phyloP scores from a whole-genome alignment of 2,888 invertebrate genomes.

The Clanis bilineata region DNA sequence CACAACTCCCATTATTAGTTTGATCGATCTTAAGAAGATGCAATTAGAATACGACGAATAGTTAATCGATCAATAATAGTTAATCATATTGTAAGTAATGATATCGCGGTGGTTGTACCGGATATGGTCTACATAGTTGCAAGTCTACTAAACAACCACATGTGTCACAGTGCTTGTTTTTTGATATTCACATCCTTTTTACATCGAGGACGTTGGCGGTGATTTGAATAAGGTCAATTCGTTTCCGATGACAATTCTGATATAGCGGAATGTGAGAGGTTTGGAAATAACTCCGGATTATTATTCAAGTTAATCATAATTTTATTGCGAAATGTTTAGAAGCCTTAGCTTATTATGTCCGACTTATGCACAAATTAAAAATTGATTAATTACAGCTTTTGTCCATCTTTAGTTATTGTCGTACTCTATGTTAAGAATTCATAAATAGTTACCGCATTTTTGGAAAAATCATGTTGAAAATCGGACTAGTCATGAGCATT shows the following conservation, averaged over 20 bases:
- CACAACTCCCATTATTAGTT: background rate
- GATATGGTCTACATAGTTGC: slow-evolving; percentile 1
- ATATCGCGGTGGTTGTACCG: background rate
- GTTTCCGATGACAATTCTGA: background rate
- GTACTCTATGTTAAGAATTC: too few relatives aligned
- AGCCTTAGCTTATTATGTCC: too few relatives aligned
- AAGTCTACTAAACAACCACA: background rate
- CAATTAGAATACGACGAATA: background rate
- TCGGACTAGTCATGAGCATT: too few relatives aligned
- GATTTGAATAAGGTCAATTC: background rate
- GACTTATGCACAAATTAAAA: too few relatives aligned
- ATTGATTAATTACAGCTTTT: too few relatives aligned
- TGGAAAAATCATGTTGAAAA: too few relatives aligned
- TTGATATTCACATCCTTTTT: background rate
- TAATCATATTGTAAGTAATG: background rate
- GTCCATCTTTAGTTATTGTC: too few relatives aligned
- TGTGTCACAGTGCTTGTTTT: background rate
- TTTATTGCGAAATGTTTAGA: background rate
- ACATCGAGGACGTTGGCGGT: background rate
- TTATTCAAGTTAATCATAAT: background rate
- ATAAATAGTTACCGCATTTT: too few relatives aligned
- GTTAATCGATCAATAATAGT: background rate
- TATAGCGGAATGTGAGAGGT: background rate
- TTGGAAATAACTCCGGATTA: background rate
- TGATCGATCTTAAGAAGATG: background rate